Conservation (phyloP, 2,888 invertebrate genomes). For the Drosophila niveifrons region DNA sequence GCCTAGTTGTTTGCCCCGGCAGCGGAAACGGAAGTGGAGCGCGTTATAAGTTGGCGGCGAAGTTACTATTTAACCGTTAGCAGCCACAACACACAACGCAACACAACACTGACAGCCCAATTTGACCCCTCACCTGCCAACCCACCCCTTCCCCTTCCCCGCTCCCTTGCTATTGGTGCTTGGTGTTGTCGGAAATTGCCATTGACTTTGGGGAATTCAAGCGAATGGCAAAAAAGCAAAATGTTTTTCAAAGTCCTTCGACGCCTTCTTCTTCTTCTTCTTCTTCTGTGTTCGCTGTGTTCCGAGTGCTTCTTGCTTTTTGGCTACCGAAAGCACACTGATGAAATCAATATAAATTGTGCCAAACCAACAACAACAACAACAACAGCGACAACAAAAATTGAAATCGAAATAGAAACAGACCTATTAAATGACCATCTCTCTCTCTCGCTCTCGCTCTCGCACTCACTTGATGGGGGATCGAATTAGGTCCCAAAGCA, state of each 20-base stretch:
- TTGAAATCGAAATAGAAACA: constrained; percentile 4
- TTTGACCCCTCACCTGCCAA: constrained; percentile 18
- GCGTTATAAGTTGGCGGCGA: constrained; percentile 64
- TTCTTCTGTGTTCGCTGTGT: background rate
- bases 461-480: constrained; percentile 2
- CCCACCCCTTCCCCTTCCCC: no score
- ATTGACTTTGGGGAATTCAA: constrained; percentile 55
- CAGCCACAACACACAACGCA: constrained; percentile 30
- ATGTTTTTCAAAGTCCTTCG: constrained; percentile 30
- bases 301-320: background rate
- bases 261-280: background rate
- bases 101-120: constrained; percentile 42
- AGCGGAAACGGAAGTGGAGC: constrained; percentile 64
- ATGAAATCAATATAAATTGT: constrained; percentile 32
- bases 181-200: constrained; percentile 28
- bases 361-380: background rate
- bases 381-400: background rate
- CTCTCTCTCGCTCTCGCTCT: background rate
- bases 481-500: constrained; percentile 25
- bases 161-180: background rate
- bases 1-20: constrained; percentile 34
- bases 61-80: constrained; percentile 61
- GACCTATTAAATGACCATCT: constrained; percentile 22
- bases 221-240: constrained; percentile 48
- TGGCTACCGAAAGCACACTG: background rate